These are phyloP conservation scores for Istiophorus platypterus DNA, from an alignment of 2,113 vertebrate genomes.

Conservation along the genomic window DNA sequence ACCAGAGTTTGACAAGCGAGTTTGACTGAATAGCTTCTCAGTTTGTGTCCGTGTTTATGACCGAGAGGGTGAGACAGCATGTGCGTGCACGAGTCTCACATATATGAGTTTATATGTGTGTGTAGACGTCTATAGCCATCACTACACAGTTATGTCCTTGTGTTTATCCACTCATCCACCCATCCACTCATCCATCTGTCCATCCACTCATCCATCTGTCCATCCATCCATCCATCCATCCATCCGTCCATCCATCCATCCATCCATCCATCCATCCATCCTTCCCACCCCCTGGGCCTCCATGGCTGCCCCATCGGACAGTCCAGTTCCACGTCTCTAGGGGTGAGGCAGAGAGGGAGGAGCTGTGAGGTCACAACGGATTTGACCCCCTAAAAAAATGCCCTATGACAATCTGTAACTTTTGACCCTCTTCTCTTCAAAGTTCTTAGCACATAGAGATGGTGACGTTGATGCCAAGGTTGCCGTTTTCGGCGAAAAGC, in stretches of 20 bases:
- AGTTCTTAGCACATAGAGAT: slow-evolving; percentile 98
- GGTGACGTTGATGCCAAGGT: slow-evolving; percentile 99
- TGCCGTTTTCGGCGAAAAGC: slow-evolving; percentile 99
- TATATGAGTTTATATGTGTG: slow-evolving; percentile 33
- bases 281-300: slow-evolving; percentile 47
- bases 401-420: slow-evolving; percentile 50
- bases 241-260: slow-evolving; percentile 32
- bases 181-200: slow-evolving; percentile 28
- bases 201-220: slow-evolving; percentile 45
- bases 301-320: slow-evolving; percentile 68
- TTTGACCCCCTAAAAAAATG: slow-evolving; percentile 48
- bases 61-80: slow-evolving; percentile 41
- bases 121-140: slow-evolving; percentile 58
- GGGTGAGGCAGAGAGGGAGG: slow-evolving; percentile 49
- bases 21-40: slow-evolving; percentile 46
- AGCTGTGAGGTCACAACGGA: slow-evolving; percentile 48
- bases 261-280: slow-evolving; percentile 45
- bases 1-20: slow-evolving; percentile 15
- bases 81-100: slow-evolving; percentile 50
- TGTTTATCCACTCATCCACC: slow-evolving; percentile 44
- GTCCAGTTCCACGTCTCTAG: slow-evolving; percentile 65
- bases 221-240: slow-evolving; percentile 40
- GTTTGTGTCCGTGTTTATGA: slow-evolving; percentile 43
- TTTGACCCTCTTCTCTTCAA: slow-evolving; percentile 19
- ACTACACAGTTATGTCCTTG: slow-evolving; percentile 55